Conservation (phyloP, 2,888 invertebrate genomes). For the Liodrosophila aerea region DNA sequence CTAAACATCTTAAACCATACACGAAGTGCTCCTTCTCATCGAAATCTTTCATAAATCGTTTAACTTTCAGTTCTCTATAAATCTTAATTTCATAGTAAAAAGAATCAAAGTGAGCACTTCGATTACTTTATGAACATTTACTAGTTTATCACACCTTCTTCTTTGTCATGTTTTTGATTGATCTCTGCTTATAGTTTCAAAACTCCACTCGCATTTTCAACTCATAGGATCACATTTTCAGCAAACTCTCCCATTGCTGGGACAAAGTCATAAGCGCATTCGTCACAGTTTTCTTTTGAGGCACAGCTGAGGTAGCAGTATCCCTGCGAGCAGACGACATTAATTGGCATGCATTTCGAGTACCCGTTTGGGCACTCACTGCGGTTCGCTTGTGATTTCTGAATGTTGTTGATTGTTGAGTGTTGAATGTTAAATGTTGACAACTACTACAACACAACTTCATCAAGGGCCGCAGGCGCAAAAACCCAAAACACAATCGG, state of each 20-base stretch:
- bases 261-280: slow-evolving; percentile 59
- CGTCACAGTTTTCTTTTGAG: slow-evolving; percentile 66
- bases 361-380: slow-evolving; percentile 18
- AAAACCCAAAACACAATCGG: slow-evolving; percentile 4
- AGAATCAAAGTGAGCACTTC: too few relatives aligned
- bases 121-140: too few relatives aligned
- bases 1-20: too few relatives aligned
- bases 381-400: slow-evolving; percentile 29
- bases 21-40: too few relatives aligned
- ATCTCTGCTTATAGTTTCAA: too few relatives aligned
- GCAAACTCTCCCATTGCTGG: too few relatives aligned
- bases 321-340: slow-evolving; percentile 50
- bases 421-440: slow-evolving; percentile 60
- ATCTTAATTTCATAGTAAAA: too few relatives aligned
- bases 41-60: too few relatives aligned
- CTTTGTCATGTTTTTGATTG: too few relatives aligned
- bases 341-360: slow-evolving; percentile 66
- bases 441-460: slow-evolving; percentile 65
- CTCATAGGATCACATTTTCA: not conserved
- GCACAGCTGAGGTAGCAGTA: slow-evolving; percentile 62
- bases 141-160: too few relatives aligned
- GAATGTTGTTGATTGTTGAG: slow-evolving; percentile 26
- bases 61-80: too few relatives aligned
- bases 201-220: too few relatives aligned
- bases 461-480: slow-evolving; percentile 48